phyloP scores from a whole-genome alignment of 2,888 invertebrate genomes.

The Amblyjoppa proteus region DNA sequence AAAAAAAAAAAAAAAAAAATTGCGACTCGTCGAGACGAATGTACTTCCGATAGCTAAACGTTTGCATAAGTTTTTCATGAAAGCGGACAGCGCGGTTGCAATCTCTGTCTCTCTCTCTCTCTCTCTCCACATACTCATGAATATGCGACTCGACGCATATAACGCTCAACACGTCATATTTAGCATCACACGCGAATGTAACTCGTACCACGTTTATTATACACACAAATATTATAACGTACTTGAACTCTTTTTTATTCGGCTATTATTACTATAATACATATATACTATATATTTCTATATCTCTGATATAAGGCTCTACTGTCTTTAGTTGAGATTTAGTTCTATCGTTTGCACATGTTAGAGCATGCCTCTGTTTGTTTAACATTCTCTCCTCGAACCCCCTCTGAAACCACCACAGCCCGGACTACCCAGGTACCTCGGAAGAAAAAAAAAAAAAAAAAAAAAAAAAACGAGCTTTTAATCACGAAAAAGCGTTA shows the following conservation, averaged over 20 bases:
- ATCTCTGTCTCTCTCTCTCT: background rate
- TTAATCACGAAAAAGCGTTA: slow-evolving; percentile 18
- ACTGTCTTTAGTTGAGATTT: slow-evolving; percentile 85
- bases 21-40: background rate
- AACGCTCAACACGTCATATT: slow-evolving; percentile 34
- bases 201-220: slow-evolving; percentile 40
- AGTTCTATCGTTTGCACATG: slow-evolving; percentile 85
- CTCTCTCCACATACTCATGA: slow-evolving; percentile 3
- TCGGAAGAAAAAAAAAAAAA: slow-evolving; percentile 15
- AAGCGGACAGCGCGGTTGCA: slow-evolving; percentile 7
- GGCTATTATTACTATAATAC: slow-evolving; percentile 73
- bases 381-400: slow-evolving; percentile 76
- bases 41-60: background rate
- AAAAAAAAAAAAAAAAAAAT: background rate
- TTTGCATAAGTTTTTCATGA: background rate
- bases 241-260: slow-evolving; percentile 75
- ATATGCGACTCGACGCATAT: slow-evolving; percentile 22
- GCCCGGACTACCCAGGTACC: slow-evolving; percentile 33
- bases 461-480: slow-evolving; percentile 40
- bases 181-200: slow-evolving; percentile 50
- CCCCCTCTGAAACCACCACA: slow-evolving; percentile 16
- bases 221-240: slow-evolving; percentile 68
- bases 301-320: slow-evolving; percentile 84
- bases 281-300: slow-evolving; percentile 79
- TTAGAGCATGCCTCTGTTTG: slow-evolving; percentile 85